These are phyloP conservation scores for Lagorchestes hirsutus DNA, from an alignment of 2,797 vertebrate genomes.

Conservation along the genomic window DNA sequence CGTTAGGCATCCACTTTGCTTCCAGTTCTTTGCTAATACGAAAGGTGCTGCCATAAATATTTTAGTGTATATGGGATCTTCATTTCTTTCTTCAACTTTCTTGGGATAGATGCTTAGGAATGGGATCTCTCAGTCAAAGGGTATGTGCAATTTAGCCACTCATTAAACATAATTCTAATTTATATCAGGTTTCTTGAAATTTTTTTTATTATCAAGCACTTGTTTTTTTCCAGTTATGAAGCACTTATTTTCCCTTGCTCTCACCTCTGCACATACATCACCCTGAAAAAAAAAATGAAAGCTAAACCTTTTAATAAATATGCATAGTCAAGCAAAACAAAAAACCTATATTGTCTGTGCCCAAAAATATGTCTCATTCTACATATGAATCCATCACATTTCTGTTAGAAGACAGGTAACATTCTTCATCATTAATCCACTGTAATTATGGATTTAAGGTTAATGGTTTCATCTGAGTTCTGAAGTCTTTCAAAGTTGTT, in stretches of 20 bases:
- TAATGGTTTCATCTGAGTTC: neutral
- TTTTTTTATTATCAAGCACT: neutral
- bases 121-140: neutral
- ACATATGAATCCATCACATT: neutral
- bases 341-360: neutral
- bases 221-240: neutral
- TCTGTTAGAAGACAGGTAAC: neutral
- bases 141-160: neutral
- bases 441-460: neutral
- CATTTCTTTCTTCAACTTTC: neutral
- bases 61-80: neutral
- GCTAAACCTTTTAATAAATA: neutral
- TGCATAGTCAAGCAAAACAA: neutral
- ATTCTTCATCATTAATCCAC: neutral
- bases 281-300: neutral
- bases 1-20: neutral
- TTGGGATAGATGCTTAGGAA: neutral
- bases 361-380: neutral
- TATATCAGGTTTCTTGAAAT: neutral
- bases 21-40: neutral
- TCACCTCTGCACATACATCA: neutral
- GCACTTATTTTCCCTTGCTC: neutral
- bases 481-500: neutral
- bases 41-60: neutral
- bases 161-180: neutral